Conservation (phyloP, 2,113 vertebrate species). For the Hippocampus comes region DNA sequence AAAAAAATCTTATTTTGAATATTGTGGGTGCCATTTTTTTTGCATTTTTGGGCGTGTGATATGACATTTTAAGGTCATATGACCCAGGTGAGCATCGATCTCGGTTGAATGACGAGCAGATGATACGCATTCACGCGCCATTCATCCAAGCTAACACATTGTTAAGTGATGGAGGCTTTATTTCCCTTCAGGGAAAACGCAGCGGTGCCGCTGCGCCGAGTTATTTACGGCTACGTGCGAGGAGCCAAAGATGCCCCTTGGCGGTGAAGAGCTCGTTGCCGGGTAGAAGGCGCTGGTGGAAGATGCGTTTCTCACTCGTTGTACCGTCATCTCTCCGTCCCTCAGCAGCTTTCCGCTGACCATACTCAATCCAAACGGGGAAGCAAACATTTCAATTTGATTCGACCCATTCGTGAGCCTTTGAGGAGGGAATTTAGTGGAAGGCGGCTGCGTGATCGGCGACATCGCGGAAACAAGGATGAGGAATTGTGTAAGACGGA, state of each 20-base stretch:
- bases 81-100: conserved; percentile 7
- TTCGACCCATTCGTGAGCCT: conserved; percentile 33
- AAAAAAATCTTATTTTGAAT: no score
- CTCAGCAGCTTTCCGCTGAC: conserved; percentile 15
- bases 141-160: conserved; percentile 47
- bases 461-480: conserved; percentile 30
- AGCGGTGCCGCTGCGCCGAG: conserved; percentile 19
- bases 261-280: conserved; percentile 13
- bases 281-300: conserved; percentile 23
- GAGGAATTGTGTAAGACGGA: conserved; percentile 29
- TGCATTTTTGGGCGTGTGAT: no score
- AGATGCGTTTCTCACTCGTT: conserved; percentile 25
- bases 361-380: neutral
- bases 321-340: conserved; percentile 7
- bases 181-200: conserved; percentile 28
- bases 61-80: neutral
- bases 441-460: conserved; percentile 18
- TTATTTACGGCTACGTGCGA: conserved; percentile 45
- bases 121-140: conserved; percentile 13
- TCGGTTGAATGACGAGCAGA: conserved; percentile 5
- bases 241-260: conserved; percentile 25
- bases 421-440: conserved; percentile 19
- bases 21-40: neutral
- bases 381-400: conserved; percentile 21
- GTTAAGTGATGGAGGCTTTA: conserved; percentile 23